phyloP scores from a whole-genome alignment of 2,888 invertebrate genomes.

The Sicus ferrugineus region DNA sequence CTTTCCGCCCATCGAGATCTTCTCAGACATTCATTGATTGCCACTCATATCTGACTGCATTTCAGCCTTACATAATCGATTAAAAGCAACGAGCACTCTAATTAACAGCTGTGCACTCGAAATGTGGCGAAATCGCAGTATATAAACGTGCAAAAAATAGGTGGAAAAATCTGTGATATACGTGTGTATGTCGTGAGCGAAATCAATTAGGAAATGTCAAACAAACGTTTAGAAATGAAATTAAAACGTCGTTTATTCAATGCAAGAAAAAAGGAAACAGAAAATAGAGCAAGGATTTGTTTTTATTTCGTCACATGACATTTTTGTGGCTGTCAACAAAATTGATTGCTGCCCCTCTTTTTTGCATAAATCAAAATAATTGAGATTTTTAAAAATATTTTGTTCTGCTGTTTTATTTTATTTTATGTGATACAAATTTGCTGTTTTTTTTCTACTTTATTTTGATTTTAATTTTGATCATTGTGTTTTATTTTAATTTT shows the following conservation, averaged over 20 bases:
- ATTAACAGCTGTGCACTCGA: neutral
- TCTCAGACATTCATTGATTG: conserved; percentile 35
- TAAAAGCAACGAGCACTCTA: conserved; percentile 16
- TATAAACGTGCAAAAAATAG: neutral
- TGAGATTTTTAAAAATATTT: neutral
- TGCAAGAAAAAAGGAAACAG: neutral
- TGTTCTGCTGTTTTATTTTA: neutral
- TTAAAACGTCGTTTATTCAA: neutral
- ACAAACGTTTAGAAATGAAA: conserved; percentile 10
- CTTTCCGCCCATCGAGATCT: conserved; percentile 1
- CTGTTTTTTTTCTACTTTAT: neutral
- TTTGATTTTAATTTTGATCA: neutral
- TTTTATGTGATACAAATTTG: neutral
- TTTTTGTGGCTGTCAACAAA: no score
- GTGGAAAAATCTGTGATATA: neutral
- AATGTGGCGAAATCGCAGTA: neutral
- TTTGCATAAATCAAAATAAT: no score
- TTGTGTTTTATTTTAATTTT: neutral
- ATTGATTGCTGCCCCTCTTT: no score
- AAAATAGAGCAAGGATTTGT: neutral
- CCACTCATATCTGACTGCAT: conserved; percentile 12
- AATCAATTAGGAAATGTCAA: conserved; percentile 11
- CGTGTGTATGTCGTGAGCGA: neutral
- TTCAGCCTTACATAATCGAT: conserved; percentile 20
- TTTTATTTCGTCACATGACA: neutral